A percentile compares a stretch with the other conserved stretches of the same genome.
Conservation (phyloP, 2,797 vertebrate genomes). For the Gallinago stenura region DNA sequence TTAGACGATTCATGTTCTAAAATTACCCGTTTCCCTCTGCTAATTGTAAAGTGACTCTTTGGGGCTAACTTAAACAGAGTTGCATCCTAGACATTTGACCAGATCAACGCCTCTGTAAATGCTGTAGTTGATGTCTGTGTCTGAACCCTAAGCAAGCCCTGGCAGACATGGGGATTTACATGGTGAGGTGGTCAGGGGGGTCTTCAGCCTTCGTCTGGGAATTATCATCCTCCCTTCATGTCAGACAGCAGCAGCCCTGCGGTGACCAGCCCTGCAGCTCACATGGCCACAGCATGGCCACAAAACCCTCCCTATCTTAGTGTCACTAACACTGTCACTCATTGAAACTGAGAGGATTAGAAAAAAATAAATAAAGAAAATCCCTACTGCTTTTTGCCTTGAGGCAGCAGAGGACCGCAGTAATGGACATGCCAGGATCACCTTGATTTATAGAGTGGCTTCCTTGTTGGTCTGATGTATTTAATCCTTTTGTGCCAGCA, state of each 20-base stretch:
- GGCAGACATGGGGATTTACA: fast-evolving
- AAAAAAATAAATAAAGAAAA: not conserved
- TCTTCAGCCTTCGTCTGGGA: not conserved
- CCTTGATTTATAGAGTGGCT: not conserved
- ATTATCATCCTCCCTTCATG: not conserved
- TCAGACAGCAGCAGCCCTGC: fast-evolving
- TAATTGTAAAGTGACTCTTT: not conserved
- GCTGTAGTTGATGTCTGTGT: not conserved
- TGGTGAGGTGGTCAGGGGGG: not conserved
- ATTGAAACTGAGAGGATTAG: not conserved
- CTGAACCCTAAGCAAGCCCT: not conserved
- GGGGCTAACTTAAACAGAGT: not conserved
- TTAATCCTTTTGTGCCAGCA: not conserved
- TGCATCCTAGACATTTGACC: not conserved
- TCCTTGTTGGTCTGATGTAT: not conserved
- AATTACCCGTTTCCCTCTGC: not conserved
- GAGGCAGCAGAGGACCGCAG: not conserved
- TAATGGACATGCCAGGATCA: not conserved
- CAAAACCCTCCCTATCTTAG: not conserved
- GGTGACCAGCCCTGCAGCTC: not conserved
- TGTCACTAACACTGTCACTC: not conserved
- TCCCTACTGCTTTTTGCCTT: not conserved
- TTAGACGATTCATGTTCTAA: not conserved
- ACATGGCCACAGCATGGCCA: not conserved
- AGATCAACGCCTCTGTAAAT: not conserved